A percentile compares a stretch with the other conserved stretches of the same genome.
Conservation (phyloP, 2,797 vertebrate species). For the Lagodon rhomboides region DNA sequence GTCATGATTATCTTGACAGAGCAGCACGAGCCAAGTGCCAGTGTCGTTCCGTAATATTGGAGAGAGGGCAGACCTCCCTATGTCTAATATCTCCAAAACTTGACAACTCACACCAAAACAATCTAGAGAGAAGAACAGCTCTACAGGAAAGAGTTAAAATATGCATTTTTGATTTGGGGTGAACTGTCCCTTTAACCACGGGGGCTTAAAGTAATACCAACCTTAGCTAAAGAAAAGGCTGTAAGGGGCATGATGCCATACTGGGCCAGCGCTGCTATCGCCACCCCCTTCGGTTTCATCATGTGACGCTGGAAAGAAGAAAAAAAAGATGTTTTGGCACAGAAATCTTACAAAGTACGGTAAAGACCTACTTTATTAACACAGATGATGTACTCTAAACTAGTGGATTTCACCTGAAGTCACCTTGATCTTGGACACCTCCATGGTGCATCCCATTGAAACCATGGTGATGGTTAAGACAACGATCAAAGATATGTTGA, state of each 20-base stretch:
- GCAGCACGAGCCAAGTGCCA: too few species aligned
- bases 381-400: neutral
- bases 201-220: slow-evolving; percentile 42
- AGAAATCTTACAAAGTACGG: neutral
- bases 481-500: slow-evolving; percentile 61
- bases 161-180: too few species aligned
- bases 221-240: slow-evolving; percentile 85
- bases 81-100: too few species aligned
- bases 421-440: slow-evolving; percentile 88
- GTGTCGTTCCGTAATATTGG: too few species aligned
- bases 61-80: too few species aligned
- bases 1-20: too few species aligned
- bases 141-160: too few species aligned
- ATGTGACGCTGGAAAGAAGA: slow-evolving; percentile 77
- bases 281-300: slow-evolving; percentile 86
- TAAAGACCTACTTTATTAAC: too few species aligned
- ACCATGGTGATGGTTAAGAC: slow-evolving; percentile 82
- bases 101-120: too few species aligned
- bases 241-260: slow-evolving; percentile 90
- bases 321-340: neutral
- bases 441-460: slow-evolving; percentile 89
- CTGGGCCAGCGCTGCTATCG: slow-evolving; percentile 84
- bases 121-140: too few species aligned
- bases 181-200: neutral
- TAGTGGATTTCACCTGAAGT: neutral